A percentile compares a stretch with the other conserved stretches of the same genome.
These are phyloP conservation scores for Agrochola circellaris DNA, from an alignment of 2,888 invertebrate genomes.

Conservation along the genomic window DNA sequence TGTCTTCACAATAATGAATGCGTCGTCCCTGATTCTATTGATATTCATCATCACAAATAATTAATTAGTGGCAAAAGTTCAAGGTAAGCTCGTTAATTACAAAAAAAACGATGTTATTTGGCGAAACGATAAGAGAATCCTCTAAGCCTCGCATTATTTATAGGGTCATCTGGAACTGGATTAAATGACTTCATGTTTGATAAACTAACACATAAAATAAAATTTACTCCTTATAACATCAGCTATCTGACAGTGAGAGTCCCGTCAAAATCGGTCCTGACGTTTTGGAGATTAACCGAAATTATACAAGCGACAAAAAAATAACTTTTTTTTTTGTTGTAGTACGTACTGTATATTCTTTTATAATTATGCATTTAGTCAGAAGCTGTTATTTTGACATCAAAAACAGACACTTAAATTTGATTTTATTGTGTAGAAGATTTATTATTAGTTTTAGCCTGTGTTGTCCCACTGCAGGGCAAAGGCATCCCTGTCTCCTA, in stretches of 20 bases:
- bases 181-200: not conserved
- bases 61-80: conserved; percentile 25
- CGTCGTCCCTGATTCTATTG: conserved; percentile 12
- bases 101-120: conserved; percentile 18
- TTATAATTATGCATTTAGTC: too few species aligned
- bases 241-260: too few species aligned
- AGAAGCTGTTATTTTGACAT: too few species aligned
- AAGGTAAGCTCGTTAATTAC: conserved; percentile 27
- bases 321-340: too few species aligned
- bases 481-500: not conserved
- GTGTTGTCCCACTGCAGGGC: too few species aligned
- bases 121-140: not conserved
- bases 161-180: conserved; percentile 3
- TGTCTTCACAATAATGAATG: conserved; percentile 15
- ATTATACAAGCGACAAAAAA: too few species aligned
- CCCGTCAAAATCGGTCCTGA: too few species aligned
- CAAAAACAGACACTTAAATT: too few species aligned
- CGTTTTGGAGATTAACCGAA: too few species aligned
- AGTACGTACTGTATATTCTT: too few species aligned
- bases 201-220: not conserved
- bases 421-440: too few species aligned
- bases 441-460: not conserved
- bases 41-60: conserved; percentile 23
- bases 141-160: conserved; percentile 16
- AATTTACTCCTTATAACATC: too few species aligned